Evolutionary conservation across 2,113 vertebrate genomes (phyloP), one percentile per base, ranked within the genome.

Genomic region (Uropsilus gracilis): DNA sequence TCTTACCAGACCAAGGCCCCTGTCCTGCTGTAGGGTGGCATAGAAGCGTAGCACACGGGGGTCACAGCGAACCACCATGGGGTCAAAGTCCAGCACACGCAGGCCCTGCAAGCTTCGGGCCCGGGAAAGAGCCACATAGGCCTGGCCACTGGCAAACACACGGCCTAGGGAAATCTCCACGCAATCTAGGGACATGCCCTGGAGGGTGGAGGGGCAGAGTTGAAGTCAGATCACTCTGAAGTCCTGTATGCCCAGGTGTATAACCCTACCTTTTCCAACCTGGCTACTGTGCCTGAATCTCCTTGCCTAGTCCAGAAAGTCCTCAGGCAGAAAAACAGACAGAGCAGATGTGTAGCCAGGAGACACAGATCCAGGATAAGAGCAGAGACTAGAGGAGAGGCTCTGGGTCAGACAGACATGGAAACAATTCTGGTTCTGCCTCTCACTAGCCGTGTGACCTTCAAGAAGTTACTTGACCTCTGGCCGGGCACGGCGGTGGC

Each of bases 91-190:
- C 98, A 99, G 98, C 66, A 99, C 99, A 16, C 99, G 98, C 8
- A 99, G 98, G 2, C 99, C 99, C 83, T 98, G 98, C 28, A 99
- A 98, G 89, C 98, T 99, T 0, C 99, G 98, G 64, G 99, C 99
- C 57, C 99, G 97, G 71, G 99, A 99, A 12, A 99, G 98, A 4
- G 99, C 99, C 61, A 99, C 99, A 0, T 99, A 99, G 3, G 99
- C 99, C 97, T 99, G 99, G 3, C 99, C 99, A 0, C 98, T 98
- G 97, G 99, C 99, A 97, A 99, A 99, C 83, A 99, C 99, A 0
- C 99, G 99, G 0, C 99, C 98, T 96, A 99, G 96, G 24, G 99
- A 97, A 83, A 96, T 95, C 89, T 97, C 97, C 86, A 97, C 96
- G 0, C 96, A 97, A 34, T 97, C 96, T 61, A 97, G 86, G 64